Evolutionary conservation across 1,140 invertebrate genomes (phyloP), one percentile per base, ranked within the genome.

Genomic region (Gryon sp.): DNA sequence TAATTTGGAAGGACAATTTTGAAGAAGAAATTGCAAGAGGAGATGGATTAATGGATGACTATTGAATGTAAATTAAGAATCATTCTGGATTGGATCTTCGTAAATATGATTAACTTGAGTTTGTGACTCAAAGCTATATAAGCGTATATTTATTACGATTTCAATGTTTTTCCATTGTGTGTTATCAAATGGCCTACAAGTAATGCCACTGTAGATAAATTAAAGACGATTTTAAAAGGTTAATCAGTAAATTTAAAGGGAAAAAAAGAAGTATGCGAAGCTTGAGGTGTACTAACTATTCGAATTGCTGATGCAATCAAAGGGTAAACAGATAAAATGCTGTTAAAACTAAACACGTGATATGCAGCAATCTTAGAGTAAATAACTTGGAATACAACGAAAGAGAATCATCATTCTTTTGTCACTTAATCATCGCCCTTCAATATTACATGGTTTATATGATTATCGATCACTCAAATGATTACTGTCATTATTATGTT

Each of bases 301-400:
- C 68, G 84, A 87, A 88, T 87, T 88, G 85, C 86, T 76, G 63
- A 79, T 85, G 84, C 84, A 87, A 87, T 87, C 85, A 86, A 82
- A 77, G 28, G 52, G 38, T 32, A 34, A 53, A 38, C 43, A 66
- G 74, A 57, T 65, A 53, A 75, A 65, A 76, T 55, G 59, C 68
- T 78, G 79, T 75, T 41, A 73, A 46, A 57, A 7, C 22, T 24
- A 7, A 24, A 73, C 28, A 50, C 53, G 43, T 70, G 65, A 68
- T 7, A 62, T 59, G 53, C 46, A 76, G 57, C 52, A 34, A 46
- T 36, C 36, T 48, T 63, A 63, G 73, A 48, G 50, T 80, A 63
- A 43, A 53, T 72, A 72, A 68, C 55, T 48, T 40, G n/a, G 62
- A 62, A 70, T 69, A 79, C 77, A 83, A 82, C 77, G 80, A 83